These are phyloP conservation scores for Spatulosminthurus flaviceps DNA, from an alignment of 2,888 invertebrate genomes.

Conservation along the genomic window DNA sequence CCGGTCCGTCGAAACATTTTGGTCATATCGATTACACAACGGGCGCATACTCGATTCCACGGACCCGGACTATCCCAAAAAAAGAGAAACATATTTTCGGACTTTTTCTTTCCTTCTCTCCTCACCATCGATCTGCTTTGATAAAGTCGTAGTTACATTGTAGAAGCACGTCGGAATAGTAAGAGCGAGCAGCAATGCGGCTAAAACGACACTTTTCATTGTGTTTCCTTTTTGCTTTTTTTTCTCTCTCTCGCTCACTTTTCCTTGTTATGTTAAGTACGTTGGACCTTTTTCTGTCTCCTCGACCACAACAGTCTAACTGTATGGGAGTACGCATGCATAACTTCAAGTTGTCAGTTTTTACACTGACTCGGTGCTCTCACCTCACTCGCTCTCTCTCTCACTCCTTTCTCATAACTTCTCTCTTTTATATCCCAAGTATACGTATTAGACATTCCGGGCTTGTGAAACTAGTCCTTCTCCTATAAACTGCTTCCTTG, in stretches of 20 bases:
- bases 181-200: slow-evolving; percentile 48
- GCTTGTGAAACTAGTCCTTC: not conserved
- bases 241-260: slow-evolving; percentile 29
- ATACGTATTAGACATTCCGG: too few species aligned
- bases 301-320: slow-evolving; percentile 36
- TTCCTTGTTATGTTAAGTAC: slow-evolving; percentile 36
- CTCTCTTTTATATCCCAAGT: not conserved
- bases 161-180: slow-evolving; percentile 26
- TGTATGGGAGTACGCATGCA: slow-evolving; percentile 21
- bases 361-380: slow-evolving; percentile 9
- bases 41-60: slow-evolving; percentile 61
- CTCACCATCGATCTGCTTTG: slow-evolving; percentile 64
- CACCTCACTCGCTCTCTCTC: not conserved
- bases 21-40: slow-evolving; percentile 63
- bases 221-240: slow-evolving; percentile 21
- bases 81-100: slow-evolving; percentile 59
- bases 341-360: slow-evolving; percentile 22
- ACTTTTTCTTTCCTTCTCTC: slow-evolving; percentile 57
- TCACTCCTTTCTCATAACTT: not conserved
- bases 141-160: slow-evolving; percentile 58
- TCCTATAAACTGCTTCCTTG: not conserved
- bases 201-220: slow-evolving; percentile 50
- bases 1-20: slow-evolving; percentile 52
- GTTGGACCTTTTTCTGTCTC: slow-evolving; percentile 38
- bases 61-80: slow-evolving; percentile 55